Evolutionary conservation across 2,113 vertebrate genomes (phyloP).

Genomic region (Acanthisitta chloris): DNA sequence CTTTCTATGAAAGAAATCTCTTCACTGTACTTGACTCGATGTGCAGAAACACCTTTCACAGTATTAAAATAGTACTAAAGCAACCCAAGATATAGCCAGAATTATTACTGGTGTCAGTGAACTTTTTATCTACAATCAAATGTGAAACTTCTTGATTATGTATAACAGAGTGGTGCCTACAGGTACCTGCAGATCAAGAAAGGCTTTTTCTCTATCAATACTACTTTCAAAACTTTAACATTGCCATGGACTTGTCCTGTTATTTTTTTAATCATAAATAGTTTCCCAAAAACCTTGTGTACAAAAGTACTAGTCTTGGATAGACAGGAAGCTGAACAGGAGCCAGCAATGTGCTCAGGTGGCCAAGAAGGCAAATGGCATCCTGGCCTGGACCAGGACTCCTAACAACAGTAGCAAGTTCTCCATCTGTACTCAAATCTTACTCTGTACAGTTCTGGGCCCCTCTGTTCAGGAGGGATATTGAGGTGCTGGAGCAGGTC

Average conservation of each 20-base stretch:
- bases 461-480: no score
- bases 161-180: no score
- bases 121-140: not conserved
- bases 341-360: no score
- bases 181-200: not conserved
- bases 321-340: no score
- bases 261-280: not conserved
- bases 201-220: not conserved
- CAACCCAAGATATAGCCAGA: not conserved
- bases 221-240: not conserved
- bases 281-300: rapidly evolving
- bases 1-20: not conserved
- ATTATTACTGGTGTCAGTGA: not conserved
- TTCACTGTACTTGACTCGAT: not conserved
- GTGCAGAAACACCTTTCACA: not conserved
- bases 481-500: no score
- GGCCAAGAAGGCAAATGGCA: no score
- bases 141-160: not conserved
- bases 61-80: not conserved
- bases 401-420: not conserved
- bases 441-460: no score
- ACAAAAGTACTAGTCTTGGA: rapidly evolving
- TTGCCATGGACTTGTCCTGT: not conserved
- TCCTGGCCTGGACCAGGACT: no score
- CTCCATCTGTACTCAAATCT: not conserved